phyloP scores from a whole-genome alignment of 37 sponge, comb jelly and placozoan genomes.

The Geodia barretti region DNA sequence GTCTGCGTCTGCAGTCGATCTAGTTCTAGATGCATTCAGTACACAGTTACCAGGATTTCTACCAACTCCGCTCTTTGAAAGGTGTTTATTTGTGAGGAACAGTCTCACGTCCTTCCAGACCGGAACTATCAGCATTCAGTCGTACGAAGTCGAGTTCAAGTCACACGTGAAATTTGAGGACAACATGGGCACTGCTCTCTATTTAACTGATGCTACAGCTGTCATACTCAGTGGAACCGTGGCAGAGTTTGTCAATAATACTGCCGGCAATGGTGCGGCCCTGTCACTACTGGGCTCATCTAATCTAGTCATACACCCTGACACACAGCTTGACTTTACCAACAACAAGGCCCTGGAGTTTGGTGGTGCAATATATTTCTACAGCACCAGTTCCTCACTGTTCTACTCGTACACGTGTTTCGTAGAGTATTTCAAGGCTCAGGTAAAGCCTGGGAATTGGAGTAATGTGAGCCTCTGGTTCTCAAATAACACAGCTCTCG shows the following conservation, averaged over 20 bases:
- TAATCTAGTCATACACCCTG: not conserved
- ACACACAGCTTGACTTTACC: not conserved
- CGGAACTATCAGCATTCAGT: not conserved
- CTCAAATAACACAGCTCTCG: not conserved
- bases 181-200: conserved; percentile 17
- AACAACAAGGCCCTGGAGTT: conserved; percentile 23
- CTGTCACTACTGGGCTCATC: conserved; percentile 15
- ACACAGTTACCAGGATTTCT: conserved; percentile 8
- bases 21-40: conserved; percentile 22
- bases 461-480: not conserved
- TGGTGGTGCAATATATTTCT: conserved; percentile 33
- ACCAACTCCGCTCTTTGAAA: conserved; percentile 9
- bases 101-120: not conserved
- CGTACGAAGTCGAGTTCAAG: not conserved
- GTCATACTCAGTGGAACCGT: not conserved
- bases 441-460: not conserved
- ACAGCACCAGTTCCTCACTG: not conserved
- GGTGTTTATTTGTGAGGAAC: conserved; percentile 10
- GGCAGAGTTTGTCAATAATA: not conserved
- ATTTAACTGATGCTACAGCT: not conserved
- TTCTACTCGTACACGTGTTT: conserved; percentile 5
- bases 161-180: not conserved
- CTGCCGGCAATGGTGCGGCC: conserved; percentile 16
- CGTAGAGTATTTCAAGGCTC: not conserved
- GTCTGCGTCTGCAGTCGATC: conserved; percentile 20